A percentile compares a stretch with the other conserved stretches of the same genome.
These are phyloP conservation scores for Chorisops tibialis DNA, from an alignment of 2,888 invertebrate genomes.

Conservation along the genomic window DNA sequence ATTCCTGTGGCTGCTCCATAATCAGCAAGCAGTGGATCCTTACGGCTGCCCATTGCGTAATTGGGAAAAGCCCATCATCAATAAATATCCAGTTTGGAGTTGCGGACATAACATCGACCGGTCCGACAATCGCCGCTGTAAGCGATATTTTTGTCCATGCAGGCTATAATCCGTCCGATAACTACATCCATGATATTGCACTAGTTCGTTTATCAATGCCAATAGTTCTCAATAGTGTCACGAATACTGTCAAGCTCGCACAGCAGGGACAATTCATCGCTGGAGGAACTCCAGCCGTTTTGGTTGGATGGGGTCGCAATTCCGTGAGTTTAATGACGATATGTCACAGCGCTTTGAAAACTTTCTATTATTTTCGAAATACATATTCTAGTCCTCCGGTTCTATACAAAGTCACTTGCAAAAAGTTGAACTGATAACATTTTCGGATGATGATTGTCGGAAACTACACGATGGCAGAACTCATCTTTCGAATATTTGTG, in stretches of 20 bases:
- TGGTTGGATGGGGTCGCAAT: conserved; percentile 47
- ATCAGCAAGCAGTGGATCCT: conserved; percentile 39
- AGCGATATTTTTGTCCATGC: conserved; percentile 45
- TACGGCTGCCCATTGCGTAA: conserved; percentile 46
- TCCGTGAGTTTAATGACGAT: conserved; percentile 40
- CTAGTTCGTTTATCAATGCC: conserved; percentile 44
- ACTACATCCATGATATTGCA: conserved; percentile 51
- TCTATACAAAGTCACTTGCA: too few relatives aligned
- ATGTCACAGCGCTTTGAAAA: too few relatives aligned
- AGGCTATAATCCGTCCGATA: conserved; percentile 38
- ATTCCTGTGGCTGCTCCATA: conserved; percentile 44
- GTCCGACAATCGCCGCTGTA: conserved; percentile 41
- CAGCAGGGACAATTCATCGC: conserved; percentile 30
- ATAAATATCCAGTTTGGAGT: conserved; percentile 43
- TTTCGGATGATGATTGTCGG: conserved; percentile 48
- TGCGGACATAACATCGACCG: conserved; percentile 35
- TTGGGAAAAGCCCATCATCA: conserved; percentile 25
- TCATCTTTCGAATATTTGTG: conserved; percentile 50
- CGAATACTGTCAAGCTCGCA: conserved; percentile 43
- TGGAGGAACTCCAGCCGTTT: conserved; percentile 38
- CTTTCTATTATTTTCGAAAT: too few relatives aligned
- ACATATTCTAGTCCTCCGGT: too few relatives aligned
- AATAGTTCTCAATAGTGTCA: conserved; percentile 39
- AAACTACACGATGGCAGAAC: conserved; percentile 41
- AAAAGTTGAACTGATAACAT: conserved; percentile 47